Percentiles rank a stretch among this genome's conserved stretches.
These are phyloP conservation scores for Yponomeuta plumbellus DNA, from an alignment of 2,888 invertebrate genomes.

Conservation along the genomic window DNA sequence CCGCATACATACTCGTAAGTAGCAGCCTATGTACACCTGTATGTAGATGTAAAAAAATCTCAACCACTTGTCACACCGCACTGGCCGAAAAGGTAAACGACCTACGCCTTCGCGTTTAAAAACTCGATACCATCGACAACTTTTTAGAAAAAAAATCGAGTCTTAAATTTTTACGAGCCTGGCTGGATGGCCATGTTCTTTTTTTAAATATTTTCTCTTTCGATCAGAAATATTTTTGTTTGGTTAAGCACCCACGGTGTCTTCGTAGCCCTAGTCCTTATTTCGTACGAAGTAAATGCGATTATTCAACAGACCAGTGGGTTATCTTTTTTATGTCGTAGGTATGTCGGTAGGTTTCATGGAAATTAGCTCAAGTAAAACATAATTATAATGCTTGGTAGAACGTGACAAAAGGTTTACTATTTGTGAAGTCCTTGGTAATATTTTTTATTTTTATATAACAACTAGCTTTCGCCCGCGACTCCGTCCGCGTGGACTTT, in stretches of 20 bases:
- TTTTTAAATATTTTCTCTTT: not conserved
- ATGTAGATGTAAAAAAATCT: not conserved
- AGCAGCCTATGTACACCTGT: not conserved
- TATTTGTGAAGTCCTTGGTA: too few relatives aligned
- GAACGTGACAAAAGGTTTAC: too few relatives aligned
- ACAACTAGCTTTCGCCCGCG: too few relatives aligned
- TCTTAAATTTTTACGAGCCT: not conserved
- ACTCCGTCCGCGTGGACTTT: too few relatives aligned
- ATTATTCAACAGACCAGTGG: too few relatives aligned
- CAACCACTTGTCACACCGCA: conserved; percentile 19
- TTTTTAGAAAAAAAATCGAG: conserved; percentile 5
- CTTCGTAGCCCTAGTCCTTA: not conserved
- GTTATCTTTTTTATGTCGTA: too few relatives aligned
- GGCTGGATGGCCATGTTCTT: not conserved
- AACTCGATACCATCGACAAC: conserved; percentile 17
- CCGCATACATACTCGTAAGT: too few relatives aligned
- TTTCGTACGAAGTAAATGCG: not conserved
- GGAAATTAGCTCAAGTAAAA: too few relatives aligned
- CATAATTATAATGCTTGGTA: too few relatives aligned
- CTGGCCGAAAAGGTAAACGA: conserved; percentile 17
- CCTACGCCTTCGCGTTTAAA: conserved; percentile 6
- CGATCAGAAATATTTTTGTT: not conserved
- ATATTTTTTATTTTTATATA: too few relatives aligned
- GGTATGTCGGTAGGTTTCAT: too few relatives aligned
- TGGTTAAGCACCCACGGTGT: not conserved